Percentiles rank a stretch among this genome's conserved stretches.
phyloP scores from a whole-genome alignment of 2,797 vertebrate genomes.

The Nyctalus aviator region DNA sequence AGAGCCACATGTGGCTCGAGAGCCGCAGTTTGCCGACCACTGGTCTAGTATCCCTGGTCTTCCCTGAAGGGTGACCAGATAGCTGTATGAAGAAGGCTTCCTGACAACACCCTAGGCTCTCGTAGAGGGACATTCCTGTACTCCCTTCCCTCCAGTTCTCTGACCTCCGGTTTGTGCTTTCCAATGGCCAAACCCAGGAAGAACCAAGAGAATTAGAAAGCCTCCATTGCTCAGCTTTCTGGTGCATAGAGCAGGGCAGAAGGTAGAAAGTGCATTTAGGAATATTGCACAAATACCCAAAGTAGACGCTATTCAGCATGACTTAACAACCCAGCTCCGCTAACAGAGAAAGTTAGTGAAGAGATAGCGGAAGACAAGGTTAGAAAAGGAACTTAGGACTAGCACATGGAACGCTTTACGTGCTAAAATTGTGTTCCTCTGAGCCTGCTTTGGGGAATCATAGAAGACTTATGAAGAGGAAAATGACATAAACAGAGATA shows the following conservation, averaged over 20 bases:
- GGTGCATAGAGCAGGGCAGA: not conserved
- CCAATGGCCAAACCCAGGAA: not conserved
- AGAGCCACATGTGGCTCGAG: too few species aligned
- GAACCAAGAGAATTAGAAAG: not conserved
- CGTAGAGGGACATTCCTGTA: accelerated
- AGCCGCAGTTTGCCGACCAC: too few species aligned
- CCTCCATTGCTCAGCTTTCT: not conserved
- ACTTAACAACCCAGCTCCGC: not conserved
- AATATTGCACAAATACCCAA: not conserved
- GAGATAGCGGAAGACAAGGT: not conserved
- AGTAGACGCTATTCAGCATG: not conserved
- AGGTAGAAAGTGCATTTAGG: not conserved
- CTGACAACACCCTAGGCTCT: not conserved
- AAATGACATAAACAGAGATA: not conserved
- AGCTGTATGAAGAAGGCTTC: not conserved
- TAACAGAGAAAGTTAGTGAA: not conserved
- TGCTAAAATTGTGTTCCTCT: not conserved
- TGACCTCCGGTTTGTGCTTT: not conserved
- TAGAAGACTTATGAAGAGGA: not conserved
- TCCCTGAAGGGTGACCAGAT: not conserved
- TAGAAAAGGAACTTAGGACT: not conserved
- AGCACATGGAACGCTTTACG: not conserved
- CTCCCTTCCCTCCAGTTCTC: not conserved
- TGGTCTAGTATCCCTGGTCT: not conserved
- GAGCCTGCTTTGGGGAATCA: not conserved